Evolutionary conservation across 2,113 vertebrate genomes (phyloP).

Genomic region (Danionella cerebrum): DNA sequence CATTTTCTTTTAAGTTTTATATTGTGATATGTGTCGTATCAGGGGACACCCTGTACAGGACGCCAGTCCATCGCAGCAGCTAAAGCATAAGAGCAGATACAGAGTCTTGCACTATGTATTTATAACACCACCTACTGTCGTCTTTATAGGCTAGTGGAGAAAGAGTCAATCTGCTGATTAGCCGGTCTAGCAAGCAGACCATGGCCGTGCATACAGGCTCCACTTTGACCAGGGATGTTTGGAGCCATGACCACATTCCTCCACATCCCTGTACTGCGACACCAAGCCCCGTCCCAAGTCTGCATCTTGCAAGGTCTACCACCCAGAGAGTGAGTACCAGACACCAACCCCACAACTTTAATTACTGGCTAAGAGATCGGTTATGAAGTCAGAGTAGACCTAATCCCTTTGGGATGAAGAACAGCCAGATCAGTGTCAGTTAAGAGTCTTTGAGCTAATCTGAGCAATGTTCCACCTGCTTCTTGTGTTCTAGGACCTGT

Average conservation of each 20-base stretch:
- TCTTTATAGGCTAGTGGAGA: slow-evolving; percentile 84
- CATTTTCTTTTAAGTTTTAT: too few species aligned
- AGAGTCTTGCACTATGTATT: background rate
- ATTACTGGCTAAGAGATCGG: slow-evolving; percentile 22
- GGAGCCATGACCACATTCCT: slow-evolving; percentile 72
- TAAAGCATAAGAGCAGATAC: too few species aligned
- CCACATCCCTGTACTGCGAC: slow-evolving; percentile 79
- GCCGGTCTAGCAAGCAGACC: slow-evolving; percentile 75
- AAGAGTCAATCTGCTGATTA: slow-evolving; percentile 82
- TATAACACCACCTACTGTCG: slow-evolving; percentile 15
- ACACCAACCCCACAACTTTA: slow-evolving; percentile 11
- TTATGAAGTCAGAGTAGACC: slow-evolving; percentile 11
- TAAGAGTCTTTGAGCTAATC: background rate
- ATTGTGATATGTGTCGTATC: too few species aligned
- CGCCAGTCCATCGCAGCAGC: too few species aligned
- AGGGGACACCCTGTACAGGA: too few species aligned
- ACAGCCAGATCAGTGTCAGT: slow-evolving; percentile 1
- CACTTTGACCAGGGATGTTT: slow-evolving; percentile 73
- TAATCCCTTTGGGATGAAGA: background rate
- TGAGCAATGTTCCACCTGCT: background rate
- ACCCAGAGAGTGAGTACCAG: slow-evolving; percentile 60
- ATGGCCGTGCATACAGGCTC: slow-evolving; percentile 62
- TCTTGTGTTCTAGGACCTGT: slow-evolving; percentile 73
- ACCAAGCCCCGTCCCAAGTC: slow-evolving; percentile 56
- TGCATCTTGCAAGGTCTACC: slow-evolving; percentile 59